A percentile compares a stretch with the other conserved stretches of the same genome.
Conservation (phyloP, 2,888 invertebrate genomes). For the Oscheius sp. region DNA sequence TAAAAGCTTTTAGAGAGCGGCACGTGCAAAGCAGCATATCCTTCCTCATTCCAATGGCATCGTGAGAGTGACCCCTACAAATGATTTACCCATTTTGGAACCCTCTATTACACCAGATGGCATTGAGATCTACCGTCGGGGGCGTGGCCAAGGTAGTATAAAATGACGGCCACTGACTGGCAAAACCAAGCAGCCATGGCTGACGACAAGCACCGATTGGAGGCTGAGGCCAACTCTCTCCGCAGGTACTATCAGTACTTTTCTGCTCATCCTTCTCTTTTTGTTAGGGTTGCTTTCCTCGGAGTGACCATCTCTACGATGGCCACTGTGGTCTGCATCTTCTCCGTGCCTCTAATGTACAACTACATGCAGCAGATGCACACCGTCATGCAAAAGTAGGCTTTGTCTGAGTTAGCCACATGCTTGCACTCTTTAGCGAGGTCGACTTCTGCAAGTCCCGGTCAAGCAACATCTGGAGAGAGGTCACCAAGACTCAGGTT, state of each 20-base stretch:
- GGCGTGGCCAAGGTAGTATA: conserved; percentile 18
- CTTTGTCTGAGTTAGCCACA: neutral
- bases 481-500: conserved; percentile 63
- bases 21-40: no score
- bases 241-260: conserved; percentile 2
- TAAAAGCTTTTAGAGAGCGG: no score
- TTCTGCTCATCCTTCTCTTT: neutral
- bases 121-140: conserved; percentile 27
- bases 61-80: conserved; percentile 7
- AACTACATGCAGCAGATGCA: conserved; percentile 71
- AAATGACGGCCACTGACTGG: conserved; percentile 8
- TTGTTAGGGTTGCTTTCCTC: conserved; percentile 56
- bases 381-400: conserved; percentile 58
- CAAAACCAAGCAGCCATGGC: conserved; percentile 29
- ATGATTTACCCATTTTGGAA: conserved; percentile 20
- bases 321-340: conserved; percentile 62
- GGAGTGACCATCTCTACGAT: conserved; percentile 64
- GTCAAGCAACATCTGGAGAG: conserved; percentile 66
- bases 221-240: conserved; percentile 30
- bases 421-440: conserved; percentile 42
- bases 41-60: neutral
- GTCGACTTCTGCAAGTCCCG: conserved; percentile 67
- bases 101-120: conserved; percentile 20
- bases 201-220: conserved; percentile 28
- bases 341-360: conserved; percentile 69